These are phyloP conservation scores for Xenops minutus DNA, from an alignment of 2,797 vertebrate genomes.

Conservation along the genomic window DNA sequence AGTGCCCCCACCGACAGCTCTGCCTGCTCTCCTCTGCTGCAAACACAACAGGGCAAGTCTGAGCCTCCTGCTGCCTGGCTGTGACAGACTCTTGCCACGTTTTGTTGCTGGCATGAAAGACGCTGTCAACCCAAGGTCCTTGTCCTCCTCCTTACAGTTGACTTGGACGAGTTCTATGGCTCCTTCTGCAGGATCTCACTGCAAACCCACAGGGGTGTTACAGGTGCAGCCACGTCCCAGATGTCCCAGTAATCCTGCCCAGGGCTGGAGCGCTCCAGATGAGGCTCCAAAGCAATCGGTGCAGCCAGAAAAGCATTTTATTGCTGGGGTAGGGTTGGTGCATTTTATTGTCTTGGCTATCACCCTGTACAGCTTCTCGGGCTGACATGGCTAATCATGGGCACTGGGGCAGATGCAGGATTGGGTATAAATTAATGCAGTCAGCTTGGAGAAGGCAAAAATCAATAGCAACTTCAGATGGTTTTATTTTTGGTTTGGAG, in stretches of 20 bases:
- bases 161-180: neutral
- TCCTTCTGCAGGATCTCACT: too few species aligned
- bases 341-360: slow-evolving; percentile 38
- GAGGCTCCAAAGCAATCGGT: slow-evolving; percentile 15
- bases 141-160: neutral
- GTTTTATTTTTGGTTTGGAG: slow-evolving; percentile 2
- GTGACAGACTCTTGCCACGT: neutral
- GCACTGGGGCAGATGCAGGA: neutral
- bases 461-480: neutral
- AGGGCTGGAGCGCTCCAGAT: neutral
- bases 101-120: neutral
- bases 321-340: neutral
- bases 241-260: too few species aligned
- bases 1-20: neutral
- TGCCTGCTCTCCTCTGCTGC: neutral
- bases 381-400: neutral
- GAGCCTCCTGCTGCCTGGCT: neutral
- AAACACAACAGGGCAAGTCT: neutral
- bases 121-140: neutral
- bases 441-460: neutral
- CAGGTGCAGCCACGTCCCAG: too few species aligned
- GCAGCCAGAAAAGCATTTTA: neutral
- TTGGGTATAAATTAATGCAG: neutral
- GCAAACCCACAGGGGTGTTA: too few species aligned
- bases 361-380: neutral